Evolutionary conservation across 1,140 invertebrate species (phyloP).

Genomic region (honey bee (Apis mellifera)): Amel_HAv3.1 CM009940.2:5231001-5231500

Average conservation of each 20-base stretch:
- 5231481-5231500: not conserved
- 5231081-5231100: too few relatives aligned
- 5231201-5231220: not conserved
- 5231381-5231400: not conserved
- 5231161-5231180: not conserved
- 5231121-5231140: not conserved
- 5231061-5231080: too few relatives aligned
- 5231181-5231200: not conserved
- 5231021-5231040: too few relatives aligned
- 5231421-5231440: not conserved
- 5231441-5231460: not conserved
- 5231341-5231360: not conserved
- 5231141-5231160: not conserved
- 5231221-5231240: conserved; percentile 21
- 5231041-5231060: too few relatives aligned
- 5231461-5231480: not conserved
- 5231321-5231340: not conserved
- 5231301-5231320: not conserved
- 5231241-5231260: not conserved
- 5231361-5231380: not conserved
- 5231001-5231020: too few relatives aligned
- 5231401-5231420: conserved; percentile 2
- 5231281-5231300: conserved; percentile 47
- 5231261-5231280: not conserved
- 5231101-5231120: not conserved